These are phyloP conservation scores for Coendou prehensilis DNA, from an alignment of 2,797 vertebrate genomes.

Conservation along the genomic window DNA sequence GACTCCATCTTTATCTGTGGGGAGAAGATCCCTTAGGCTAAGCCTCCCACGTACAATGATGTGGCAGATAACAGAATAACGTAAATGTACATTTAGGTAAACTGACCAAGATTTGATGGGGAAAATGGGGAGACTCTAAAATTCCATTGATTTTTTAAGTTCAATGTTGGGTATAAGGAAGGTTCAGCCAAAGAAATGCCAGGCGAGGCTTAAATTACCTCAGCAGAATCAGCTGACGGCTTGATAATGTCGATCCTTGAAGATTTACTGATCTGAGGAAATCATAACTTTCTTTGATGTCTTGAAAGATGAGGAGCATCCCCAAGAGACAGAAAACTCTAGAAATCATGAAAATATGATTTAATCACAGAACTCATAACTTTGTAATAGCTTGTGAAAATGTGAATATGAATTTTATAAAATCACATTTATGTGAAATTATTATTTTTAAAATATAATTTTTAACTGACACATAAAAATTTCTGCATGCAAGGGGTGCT, in stretches of 20 bases:
- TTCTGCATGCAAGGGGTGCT: too few species aligned
- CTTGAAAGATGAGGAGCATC: background rate
- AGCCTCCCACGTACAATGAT: too few species aligned
- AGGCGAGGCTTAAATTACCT: background rate
- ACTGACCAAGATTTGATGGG: background rate
- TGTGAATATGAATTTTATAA: too few species aligned
- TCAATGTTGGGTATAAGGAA: background rate
- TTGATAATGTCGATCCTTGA: background rate
- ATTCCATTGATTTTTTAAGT: background rate
- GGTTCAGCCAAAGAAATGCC: background rate
- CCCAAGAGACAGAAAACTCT: background rate
- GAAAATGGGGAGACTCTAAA: background rate
- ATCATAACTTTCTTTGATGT: background rate
- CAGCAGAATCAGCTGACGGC: background rate
- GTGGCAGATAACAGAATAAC: background rate
- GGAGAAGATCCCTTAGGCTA: background rate
- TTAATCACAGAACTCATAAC: too few species aligned
- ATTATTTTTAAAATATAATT: too few species aligned
- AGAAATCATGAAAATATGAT: too few species aligned
- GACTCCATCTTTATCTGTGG: too few species aligned
- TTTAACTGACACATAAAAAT: too few species aligned
- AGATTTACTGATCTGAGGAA: background rate
- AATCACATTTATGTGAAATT: too few species aligned
- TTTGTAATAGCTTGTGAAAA: too few species aligned
- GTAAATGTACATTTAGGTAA: background rate